phyloP scores from a whole-genome alignment of 2,888 invertebrate species.

The Athalia cordata region DNA sequence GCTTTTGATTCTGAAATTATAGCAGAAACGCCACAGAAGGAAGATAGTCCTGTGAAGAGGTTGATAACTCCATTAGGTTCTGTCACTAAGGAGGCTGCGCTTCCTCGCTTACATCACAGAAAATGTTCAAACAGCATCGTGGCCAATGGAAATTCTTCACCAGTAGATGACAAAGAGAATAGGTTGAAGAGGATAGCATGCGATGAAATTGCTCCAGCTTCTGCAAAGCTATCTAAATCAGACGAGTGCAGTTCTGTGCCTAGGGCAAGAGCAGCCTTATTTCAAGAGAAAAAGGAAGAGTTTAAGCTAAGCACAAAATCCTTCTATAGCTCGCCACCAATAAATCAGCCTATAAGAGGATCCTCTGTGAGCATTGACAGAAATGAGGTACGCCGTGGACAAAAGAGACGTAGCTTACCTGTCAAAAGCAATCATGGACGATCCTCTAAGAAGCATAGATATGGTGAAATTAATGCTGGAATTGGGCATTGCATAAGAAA shows the following conservation, averaged over 20 bases:
- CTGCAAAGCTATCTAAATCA: constrained; percentile 58
- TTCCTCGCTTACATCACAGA: constrained; percentile 63
- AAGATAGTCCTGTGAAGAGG: constrained; percentile 55
- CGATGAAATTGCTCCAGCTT: constrained; percentile 50
- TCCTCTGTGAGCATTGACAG: constrained; percentile 8
- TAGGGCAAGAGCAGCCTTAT: constrained; percentile 66
- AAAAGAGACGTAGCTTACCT: constrained; percentile 51
- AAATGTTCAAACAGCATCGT: constrained; percentile 59
- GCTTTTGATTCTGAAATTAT: constrained; percentile 47
- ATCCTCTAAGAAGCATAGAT: constrained; percentile 69
- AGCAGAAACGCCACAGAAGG: constrained; percentile 63
- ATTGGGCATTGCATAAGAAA: constrained; percentile 80
- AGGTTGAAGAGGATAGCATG: constrained; percentile 58
- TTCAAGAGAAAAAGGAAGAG: constrained; percentile 58
- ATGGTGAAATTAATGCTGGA: constrained; percentile 81
- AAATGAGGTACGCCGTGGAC: constrained; percentile 12
- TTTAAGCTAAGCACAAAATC: constrained; percentile 61
- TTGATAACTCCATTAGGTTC: constrained; percentile 65
- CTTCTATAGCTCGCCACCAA: constrained; percentile 60
- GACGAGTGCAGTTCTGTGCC: constrained; percentile 57
- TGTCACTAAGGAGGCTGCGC: constrained; percentile 57
- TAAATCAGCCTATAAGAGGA: background rate
- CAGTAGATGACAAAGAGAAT: constrained; percentile 54
- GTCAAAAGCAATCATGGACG: constrained; percentile 53
- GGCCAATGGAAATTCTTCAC: constrained; percentile 56